Base-by-base conservation (phyloP, 2,888 invertebrate genomes). In the Polydrusus cervinus region DNA sequence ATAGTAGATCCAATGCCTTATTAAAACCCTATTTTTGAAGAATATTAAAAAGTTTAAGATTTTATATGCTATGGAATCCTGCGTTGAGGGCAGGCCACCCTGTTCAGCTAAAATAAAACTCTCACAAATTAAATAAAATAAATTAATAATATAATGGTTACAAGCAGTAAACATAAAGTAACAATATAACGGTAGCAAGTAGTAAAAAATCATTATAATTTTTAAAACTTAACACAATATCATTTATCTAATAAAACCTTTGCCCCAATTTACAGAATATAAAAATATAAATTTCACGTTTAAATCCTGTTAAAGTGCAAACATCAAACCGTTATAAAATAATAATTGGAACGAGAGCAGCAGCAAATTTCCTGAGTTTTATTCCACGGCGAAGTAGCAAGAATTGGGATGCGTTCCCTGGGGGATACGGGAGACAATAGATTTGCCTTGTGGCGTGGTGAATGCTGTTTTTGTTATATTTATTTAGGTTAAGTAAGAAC, bases 351-450 rank as follows among this genome's bases (percentile, higher is more conserved):
- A 9, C 3, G 30, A 55, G 30, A 55, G 14, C 55, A 55, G 14
- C 55, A 34, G 55, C 55, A 55, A 55, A 55, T 55, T 55, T 30
- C 34, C 55, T 30, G 55, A 55, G 55, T 30, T 55, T 55, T 55
- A 55, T 55, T 55, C 13, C 55, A 34, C 14, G 34, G 34, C 34
- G n/a, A 1, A 55, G 14, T 55, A 34, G 30, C n/a, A 55, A 34
- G 14, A 55, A 55, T 55, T 14, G 55, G 55, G 55, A 30, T 34
- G 34, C 55, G 55, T 34, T 55, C 34, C 55, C 55, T 14, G 34
- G 34, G n/a, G 34, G 55, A 55, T 30, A 55, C 30, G n/a, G n/a
- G 55, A 55, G 55, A 55, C 55, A 55, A 51, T 51, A 34, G 55
- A 34, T 34, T 14, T 25, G 10, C 13, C 25, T 53, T n/a, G n/a